Conservation (phyloP, 2,888 invertebrate genomes). For the Eustalomyia histrio region DNA sequence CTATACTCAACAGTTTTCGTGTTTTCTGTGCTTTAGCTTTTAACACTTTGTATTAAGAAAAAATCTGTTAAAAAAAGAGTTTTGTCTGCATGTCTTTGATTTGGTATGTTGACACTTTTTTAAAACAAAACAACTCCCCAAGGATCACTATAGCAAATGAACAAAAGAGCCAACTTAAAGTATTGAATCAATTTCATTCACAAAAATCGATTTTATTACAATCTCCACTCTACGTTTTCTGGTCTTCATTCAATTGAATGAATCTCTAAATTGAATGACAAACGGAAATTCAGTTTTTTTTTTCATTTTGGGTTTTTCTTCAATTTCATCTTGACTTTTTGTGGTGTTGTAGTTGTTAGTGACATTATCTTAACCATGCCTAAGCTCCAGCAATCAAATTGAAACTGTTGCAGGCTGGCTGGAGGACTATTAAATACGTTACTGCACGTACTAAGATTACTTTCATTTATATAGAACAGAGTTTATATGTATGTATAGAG, state of each 20-base stretch:
- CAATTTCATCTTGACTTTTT: slow-evolving; percentile 45
- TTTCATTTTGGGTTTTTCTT: slow-evolving; percentile 22
- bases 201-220: slow-evolving; percentile 55
- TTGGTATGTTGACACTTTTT: slow-evolving; percentile 60
- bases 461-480: slow-evolving; percentile 11
- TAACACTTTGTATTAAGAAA: slow-evolving; percentile 32
- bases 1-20: slow-evolving; percentile 9
- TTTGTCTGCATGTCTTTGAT: slow-evolving; percentile 53
- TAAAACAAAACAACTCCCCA: slow-evolving; percentile 42
- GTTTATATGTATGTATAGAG: neutral
- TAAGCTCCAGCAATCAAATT: slow-evolving; percentile 51
- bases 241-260: slow-evolving; percentile 47
- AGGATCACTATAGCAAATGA: slow-evolving; percentile 34
- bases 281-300: slow-evolving; percentile 51
- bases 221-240: slow-evolving; percentile 12
- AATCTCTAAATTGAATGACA: slow-evolving; percentile 60
- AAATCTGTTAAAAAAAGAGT: slow-evolving; percentile 14
- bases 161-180: slow-evolving; percentile 1
- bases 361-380: slow-evolving; percentile 55
- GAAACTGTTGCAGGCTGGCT: slow-evolving; percentile 35
- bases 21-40: slow-evolving; percentile 16
- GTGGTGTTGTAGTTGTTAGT: slow-evolving; percentile 31
- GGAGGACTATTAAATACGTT: slow-evolving; percentile 22
- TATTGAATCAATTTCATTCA: slow-evolving; percentile 62
- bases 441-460: slow-evolving; percentile 54